A percentile compares a stretch with the other conserved stretches of the same genome.
Evolutionary conservation across 2,888 invertebrate genomes (phyloP).

Genomic region (Germaria angustata): DNA sequence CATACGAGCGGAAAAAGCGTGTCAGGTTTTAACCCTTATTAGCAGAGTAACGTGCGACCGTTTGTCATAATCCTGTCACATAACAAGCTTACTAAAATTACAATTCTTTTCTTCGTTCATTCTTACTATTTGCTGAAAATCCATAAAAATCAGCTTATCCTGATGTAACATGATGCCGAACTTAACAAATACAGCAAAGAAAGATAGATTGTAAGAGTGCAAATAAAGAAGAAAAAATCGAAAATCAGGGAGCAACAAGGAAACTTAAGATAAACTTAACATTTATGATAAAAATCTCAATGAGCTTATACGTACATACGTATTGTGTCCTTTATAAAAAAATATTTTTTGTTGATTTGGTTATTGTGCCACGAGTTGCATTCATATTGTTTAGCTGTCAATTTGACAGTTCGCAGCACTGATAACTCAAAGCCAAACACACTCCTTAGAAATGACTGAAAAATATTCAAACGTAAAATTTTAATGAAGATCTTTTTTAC

Average conservation of each 20-base stretch:
- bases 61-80: conserved; percentile 56
- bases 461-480: conserved; percentile 22
- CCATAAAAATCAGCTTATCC: conserved; percentile 76
- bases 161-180: conserved; percentile 75
- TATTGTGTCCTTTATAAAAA: conserved; percentile 10
- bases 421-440: conserved; percentile 52
- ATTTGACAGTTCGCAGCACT: conserved; percentile 58
- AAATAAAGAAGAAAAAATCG: background rate
- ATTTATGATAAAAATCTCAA: conserved; percentile 75
- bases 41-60: conserved; percentile 70
- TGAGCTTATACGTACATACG: conserved; percentile 69
- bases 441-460: background rate
- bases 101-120: background rate
- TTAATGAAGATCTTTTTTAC: background rate
- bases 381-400: conserved; percentile 50
- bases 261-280: conserved; percentile 39
- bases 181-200: conserved; percentile 59
- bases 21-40: conserved; percentile 57
- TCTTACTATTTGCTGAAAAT: conserved; percentile 68
- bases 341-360: background rate
- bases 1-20: conserved; percentile 43
- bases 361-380: conserved; percentile 52
- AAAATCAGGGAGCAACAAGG: conserved; percentile 3
- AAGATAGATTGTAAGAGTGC: too few relatives aligned
- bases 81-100: conserved; percentile 72